A percentile compares a stretch with the other conserved stretches of the same genome.
Conservation (phyloP, 2,888 invertebrate species). For the Pterostichus niger region DNA sequence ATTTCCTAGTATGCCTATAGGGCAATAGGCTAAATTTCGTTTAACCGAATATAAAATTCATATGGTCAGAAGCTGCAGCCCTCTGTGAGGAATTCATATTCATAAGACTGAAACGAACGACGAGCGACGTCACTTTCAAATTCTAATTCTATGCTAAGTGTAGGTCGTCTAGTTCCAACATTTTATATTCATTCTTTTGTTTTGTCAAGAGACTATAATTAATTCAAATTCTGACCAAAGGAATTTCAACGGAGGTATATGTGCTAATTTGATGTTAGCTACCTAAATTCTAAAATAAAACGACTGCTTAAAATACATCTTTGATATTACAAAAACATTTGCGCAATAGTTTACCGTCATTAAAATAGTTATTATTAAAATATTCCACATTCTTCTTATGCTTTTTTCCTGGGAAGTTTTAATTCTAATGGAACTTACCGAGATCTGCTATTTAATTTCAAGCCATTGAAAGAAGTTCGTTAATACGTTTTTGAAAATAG, state of each 20-base stretch:
- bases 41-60: conserved; percentile 30
- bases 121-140: conserved; percentile 46
- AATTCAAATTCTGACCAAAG: conserved; percentile 31
- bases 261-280: conserved; percentile 41
- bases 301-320: not conserved
- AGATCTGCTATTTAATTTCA: too few species aligned
- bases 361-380: conserved; percentile 29
- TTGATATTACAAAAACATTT: conserved; percentile 7
- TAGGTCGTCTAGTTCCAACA: conserved; percentile 16
- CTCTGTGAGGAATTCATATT: conserved; percentile 39
- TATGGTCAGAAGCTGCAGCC: not conserved
- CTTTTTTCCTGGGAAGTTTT: not conserved
- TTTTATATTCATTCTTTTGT: conserved; percentile 42
- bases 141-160: conserved; percentile 51
- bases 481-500: too few species aligned
- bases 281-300: conserved; percentile 29
- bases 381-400: conserved; percentile 7
- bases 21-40: conserved; percentile 42
- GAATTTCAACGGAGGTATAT: conserved; percentile 32
- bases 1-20: conserved; percentile 32
- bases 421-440: too few species aligned
- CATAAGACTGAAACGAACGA: conserved; percentile 31
- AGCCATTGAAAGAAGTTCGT: too few species aligned
- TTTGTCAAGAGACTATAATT: conserved; percentile 41
- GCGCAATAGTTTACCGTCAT: not conserved